Evolutionary conservation across 2,113 vertebrate genomes (phyloP), one percentile per base, ranked within the genome.

Genomic region (Tupaia tana): DNA sequence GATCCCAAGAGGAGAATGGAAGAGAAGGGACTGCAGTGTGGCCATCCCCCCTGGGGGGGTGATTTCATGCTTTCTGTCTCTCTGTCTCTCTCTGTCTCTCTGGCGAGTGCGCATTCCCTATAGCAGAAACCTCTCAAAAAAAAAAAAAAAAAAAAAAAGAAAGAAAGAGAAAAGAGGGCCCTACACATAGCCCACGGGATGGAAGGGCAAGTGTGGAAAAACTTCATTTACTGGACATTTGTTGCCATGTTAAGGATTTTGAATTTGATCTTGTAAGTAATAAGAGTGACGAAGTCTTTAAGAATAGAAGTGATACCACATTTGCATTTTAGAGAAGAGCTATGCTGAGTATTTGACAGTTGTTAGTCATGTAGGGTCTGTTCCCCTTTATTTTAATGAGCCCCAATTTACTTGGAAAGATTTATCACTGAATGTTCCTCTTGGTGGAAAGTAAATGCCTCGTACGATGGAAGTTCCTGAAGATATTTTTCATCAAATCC

Each of bases 241-340:
- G 52, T 70, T 71, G 43, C 64, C 81, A 43, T 58, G 7, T 52
- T 73, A 64, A 66, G 25, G 52, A 61, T 61, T 61, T 77, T 24
- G 25, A n/a, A 18, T 12, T 59, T 86, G 52, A 92, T 61, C 63
- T 24, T 24, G 27, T 59, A 61, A 43, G 12, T 31, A 74, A 63
- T 80, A 93, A 81, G 43, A 81, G 27, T 66, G 73, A 78, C 16
- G 63, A 77, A 18, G 29, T 66, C 83, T 86, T 71, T 71, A 93
- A 71, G 14, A 31, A 25, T 18, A 71, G 25, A 71, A 69, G 29
- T 73, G 27, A 59, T 24, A 54, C 31, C 29, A 56, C 61, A 29
- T 93, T 83, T 75, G n/a, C 59, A 59, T 59, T 82, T 93, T 93
- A 58, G 67, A 64, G 88, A 74, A 88, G n/a, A 43, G 66, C 24